Evolutionary conservation across 2,888 invertebrate species (phyloP).

Genomic region (Xylocampa areola): DNA sequence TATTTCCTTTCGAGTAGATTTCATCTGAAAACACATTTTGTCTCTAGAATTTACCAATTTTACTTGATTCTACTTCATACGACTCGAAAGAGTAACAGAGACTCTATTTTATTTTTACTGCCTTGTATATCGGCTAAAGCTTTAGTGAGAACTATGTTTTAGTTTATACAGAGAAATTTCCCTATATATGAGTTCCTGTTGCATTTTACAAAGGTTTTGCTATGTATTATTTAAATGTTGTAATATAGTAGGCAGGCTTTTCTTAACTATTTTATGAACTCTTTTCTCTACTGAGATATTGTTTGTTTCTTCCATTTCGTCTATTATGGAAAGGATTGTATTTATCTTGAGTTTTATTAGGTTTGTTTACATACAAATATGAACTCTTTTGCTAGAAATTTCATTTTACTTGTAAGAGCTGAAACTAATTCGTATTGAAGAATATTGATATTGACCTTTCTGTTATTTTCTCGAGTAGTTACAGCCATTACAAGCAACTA

Average conservation of each 20-base stretch:
- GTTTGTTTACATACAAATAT: not conserved
- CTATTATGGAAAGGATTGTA: conserved; percentile 2
- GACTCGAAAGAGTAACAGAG: conserved; percentile 43
- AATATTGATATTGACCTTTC: not conserved
- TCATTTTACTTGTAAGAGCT: not conserved
- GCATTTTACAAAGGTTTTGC: conserved; percentile 48
- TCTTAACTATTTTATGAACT: conserved; percentile 30
- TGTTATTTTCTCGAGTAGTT: not conserved
- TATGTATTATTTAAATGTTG: conserved; percentile 54
- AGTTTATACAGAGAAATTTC: conserved; percentile 74
- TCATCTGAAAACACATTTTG: conserved; percentile 17
- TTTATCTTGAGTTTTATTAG: not conserved
- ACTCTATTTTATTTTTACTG: conserved; percentile 52
- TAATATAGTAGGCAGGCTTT: conserved; percentile 43
- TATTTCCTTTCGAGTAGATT: conserved; percentile 28
- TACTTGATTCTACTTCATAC: conserved; percentile 44
- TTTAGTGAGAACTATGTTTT: conserved; percentile 60
- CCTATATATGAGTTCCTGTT: conserved; percentile 70
- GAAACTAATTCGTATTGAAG: not conserved
- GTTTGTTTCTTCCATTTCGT: conserved; percentile 3
- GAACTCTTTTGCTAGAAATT: too few species aligned
- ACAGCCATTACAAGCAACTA: not conserved
- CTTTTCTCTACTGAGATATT: conserved; percentile 16
- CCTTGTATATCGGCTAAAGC: conserved; percentile 43
- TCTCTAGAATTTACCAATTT: conserved; percentile 46